Evolutionary conservation across 2,888 invertebrate species (phyloP).

Genomic region (Heliconius hortense): DNA sequence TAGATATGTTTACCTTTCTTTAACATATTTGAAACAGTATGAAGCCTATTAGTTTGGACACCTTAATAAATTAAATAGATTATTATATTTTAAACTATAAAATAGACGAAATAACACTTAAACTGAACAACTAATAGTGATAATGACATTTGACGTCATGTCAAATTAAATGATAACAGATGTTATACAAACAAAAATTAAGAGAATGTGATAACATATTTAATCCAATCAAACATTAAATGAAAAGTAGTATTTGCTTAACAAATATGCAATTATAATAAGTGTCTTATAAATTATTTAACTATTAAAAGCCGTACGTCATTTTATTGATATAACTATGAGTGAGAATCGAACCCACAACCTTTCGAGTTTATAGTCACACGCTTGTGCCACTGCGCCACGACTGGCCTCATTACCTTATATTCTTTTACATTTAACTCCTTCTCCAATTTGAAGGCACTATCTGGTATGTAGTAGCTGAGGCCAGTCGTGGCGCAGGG

Average conservation of each 20-base stretch:
- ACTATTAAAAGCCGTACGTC: no score
- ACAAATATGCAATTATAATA: not conserved
- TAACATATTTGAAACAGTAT: constrained; percentile 50
- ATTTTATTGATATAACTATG: no score
- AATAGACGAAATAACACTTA: not conserved
- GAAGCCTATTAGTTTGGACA: not conserved
- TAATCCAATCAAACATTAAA: not conserved
- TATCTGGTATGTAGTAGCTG: no score
- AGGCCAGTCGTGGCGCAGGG: no score
- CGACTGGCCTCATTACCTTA: no score
- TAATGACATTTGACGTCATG: constrained; percentile 5
- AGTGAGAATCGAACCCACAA: no score
- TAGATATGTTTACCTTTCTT: constrained; percentile 60
- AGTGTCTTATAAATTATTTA: no score
- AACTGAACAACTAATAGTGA: constrained; percentile 2
- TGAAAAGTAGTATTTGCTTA: not conserved
- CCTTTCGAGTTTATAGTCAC: no score
- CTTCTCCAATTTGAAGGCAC: no score
- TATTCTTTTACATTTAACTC: no score
- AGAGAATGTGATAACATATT: not conserved
- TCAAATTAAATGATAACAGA: constrained; percentile 13
- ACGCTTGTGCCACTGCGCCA: no score
- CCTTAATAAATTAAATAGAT: not conserved
- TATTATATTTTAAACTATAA: not conserved
- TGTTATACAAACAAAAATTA: not conserved